Evolutionary conservation across 2,797 vertebrate species (phyloP).

Genomic region (Eurystomus glaucurus): DNA sequence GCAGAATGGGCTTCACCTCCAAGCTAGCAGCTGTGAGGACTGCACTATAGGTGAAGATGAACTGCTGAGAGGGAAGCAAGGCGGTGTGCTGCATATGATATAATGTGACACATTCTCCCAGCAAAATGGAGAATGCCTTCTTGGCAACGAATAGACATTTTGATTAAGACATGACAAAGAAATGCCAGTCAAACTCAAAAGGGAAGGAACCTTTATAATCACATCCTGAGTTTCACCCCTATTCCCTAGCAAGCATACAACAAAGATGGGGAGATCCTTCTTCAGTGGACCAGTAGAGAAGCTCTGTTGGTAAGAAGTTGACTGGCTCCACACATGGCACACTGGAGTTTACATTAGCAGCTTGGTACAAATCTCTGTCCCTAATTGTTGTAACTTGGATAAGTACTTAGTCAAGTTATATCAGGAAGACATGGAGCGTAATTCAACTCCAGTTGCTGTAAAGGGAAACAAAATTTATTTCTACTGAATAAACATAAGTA

Average conservation of each 20-base stretch:
- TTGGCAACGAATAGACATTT: neutral
- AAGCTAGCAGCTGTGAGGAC: neutral
- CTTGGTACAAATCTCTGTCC: neutral
- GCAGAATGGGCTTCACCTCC: neutral
- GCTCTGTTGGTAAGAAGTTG: neutral
- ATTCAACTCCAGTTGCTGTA: neutral
- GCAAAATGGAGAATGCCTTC: neutral
- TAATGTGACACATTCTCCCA: fast-evolving
- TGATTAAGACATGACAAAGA: neutral
- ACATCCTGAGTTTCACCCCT: neutral
- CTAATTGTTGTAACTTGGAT: neutral
- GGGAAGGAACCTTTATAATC: neutral
- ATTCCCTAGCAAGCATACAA: neutral
- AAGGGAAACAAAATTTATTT: neutral
- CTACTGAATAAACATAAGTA: neutral
- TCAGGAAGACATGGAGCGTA: neutral
- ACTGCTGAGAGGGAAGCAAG: neutral
- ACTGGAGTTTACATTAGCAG: neutral
- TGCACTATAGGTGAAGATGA: neutral
- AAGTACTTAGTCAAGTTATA: neutral
- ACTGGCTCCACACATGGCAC: neutral
- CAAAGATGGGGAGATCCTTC: neutral
- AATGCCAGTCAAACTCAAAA: neutral
- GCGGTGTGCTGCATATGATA: neutral
- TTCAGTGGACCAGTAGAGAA: neutral